A percentile compares a stretch with the other conserved stretches of the same genome.
Conservation (phyloP, 2,113 vertebrate species). For the Alaudala cheleensis region DNA sequence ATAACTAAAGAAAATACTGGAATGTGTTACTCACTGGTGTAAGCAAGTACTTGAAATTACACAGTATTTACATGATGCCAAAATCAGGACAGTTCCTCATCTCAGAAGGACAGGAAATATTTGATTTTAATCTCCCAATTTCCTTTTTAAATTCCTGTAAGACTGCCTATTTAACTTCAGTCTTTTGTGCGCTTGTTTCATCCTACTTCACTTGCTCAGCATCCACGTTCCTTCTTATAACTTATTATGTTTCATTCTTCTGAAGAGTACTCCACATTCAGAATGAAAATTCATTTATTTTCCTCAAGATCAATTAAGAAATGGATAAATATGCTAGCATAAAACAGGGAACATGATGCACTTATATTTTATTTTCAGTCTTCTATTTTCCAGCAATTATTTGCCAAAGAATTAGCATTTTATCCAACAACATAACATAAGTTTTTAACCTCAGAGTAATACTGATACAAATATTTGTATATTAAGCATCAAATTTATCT, state of each 20-base stretch:
- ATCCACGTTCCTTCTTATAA: not conserved
- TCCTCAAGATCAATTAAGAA: not conserved
- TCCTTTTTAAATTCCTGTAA: not conserved
- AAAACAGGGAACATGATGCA: rapidly evolving
- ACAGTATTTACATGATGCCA: not conserved
- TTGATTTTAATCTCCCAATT: not conserved
- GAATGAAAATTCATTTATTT: not conserved
- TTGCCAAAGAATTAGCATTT: not conserved
- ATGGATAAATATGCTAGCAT: not conserved
- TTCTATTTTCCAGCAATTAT: not conserved
- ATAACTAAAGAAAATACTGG: rapidly evolving
- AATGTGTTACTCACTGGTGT: not conserved
- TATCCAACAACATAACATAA: not conserved
- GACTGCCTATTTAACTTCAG: not conserved
- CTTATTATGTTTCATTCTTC: not conserved
- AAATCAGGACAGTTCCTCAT: not conserved
- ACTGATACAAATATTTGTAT: not conserved
- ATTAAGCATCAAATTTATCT: not conserved
- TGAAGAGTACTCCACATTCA: not conserved
- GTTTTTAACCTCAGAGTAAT: not conserved
- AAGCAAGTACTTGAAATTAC: not conserved
- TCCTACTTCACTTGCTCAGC: not conserved
- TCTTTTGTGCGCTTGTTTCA: not conserved
- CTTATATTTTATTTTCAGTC: not conserved
- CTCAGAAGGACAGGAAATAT: not conserved